Evolutionary conservation across 92 coral and sea anemone genomes (phyloP).

Genomic region (Paramuricea clavata): DNA sequence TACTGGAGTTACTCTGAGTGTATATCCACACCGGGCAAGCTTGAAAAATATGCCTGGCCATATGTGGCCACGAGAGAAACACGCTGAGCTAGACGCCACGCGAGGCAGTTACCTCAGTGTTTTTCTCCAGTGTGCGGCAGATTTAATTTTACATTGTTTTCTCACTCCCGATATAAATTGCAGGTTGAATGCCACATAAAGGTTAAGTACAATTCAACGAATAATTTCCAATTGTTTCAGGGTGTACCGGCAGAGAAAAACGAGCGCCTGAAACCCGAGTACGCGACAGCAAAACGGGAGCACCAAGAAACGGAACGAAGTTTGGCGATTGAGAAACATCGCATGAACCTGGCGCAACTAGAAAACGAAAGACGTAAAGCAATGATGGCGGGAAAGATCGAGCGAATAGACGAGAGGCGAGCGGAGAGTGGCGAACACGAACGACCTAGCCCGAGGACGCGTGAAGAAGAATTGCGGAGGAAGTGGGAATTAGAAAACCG

Average conservation of each 20-base stretch:
- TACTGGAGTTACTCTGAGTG: no score
- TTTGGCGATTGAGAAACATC: conserved; percentile 81
- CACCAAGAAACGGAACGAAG: conserved; percentile 76
- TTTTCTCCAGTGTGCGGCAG: no score
- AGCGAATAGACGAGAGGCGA: conserved; percentile 77
- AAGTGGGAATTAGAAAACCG: conserved; percentile 25
- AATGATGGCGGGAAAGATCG: conserved; percentile 72
- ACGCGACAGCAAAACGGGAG: conserved; percentile 77
- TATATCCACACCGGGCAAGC: no score
- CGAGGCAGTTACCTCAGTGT: no score
- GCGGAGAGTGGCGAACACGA: conserved; percentile 76
- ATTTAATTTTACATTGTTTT: no score
- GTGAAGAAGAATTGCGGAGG: conserved; percentile 26
- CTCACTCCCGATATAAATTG: no score
- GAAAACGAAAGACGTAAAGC: conserved; percentile 33
- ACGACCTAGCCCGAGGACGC: conserved; percentile 35
- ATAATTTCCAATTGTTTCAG: conserved; percentile 74
- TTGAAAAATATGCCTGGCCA: no score
- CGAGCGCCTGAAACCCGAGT: conserved; percentile 64
- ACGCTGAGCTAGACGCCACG: no score
- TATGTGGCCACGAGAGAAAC: no score
- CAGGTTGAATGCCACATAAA: no score
- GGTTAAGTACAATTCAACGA: no score
- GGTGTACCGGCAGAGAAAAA: conserved; percentile 57
- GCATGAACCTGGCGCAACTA: conserved; percentile 36